phyloP scores from a whole-genome alignment of 1,140 invertebrate genomes.

The Idris sp. region DNA sequence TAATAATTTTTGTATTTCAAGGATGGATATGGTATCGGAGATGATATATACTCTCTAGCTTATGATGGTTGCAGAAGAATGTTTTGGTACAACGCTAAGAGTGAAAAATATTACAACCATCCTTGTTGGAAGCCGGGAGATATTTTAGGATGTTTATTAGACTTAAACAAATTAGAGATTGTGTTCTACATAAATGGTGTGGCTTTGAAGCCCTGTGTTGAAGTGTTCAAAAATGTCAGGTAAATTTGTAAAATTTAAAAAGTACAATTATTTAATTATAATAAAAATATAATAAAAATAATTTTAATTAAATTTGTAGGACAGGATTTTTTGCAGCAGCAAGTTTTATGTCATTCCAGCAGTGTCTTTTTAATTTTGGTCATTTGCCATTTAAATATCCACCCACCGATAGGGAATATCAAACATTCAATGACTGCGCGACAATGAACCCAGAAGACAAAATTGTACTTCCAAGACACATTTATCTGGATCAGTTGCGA shows the following conservation, averaged over 20 bases:
- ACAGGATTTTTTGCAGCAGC: constrained; percentile 94
- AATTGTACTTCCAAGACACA: constrained; percentile 84
- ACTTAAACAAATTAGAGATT: constrained; percentile 84
- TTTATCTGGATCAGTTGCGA: constrained; percentile 85
- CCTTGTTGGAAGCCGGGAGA: constrained; percentile 90
- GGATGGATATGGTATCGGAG: constrained; percentile 97
- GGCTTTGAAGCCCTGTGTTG: constrained; percentile 82
- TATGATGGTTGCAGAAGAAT: constrained; percentile 95
- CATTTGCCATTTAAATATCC: constrained; percentile 88
- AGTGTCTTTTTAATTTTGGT: constrained; percentile 96
- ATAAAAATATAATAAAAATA: no score
- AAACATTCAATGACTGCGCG: constrained; percentile 89
- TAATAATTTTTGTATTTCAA: constrained; percentile 71
- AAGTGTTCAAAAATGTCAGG: constrained; percentile 89
- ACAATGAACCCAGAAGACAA: constrained; percentile 85
- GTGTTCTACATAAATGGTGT: constrained; percentile 91
- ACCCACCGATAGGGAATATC: constrained; percentile 82
- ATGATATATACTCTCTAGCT: constrained; percentile 92
- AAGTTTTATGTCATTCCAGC: constrained; percentile 97
- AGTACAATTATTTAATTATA: no score
- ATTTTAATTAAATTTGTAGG: constrained; percentile 78
- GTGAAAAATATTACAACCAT: constrained; percentile 81
- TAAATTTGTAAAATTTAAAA: constrained; percentile 71
- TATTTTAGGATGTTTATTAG: constrained; percentile 89
- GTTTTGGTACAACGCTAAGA: constrained; percentile 92